Evolutionary conservation across 2,888 invertebrate genomes (phyloP).

Genomic region (Sarcophaga caerulescens): DNA sequence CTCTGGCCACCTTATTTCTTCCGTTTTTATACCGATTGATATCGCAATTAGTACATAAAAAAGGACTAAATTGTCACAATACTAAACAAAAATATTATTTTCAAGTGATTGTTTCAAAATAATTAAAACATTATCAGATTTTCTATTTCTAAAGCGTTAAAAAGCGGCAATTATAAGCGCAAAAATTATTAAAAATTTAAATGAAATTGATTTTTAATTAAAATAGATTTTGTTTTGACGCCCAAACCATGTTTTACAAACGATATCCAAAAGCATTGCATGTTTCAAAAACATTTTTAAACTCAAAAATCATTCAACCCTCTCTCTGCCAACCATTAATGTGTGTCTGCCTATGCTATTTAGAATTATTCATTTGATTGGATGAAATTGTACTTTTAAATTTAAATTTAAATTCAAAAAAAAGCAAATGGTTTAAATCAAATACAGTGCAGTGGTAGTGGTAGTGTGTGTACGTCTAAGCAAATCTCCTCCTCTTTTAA

Average conservation of each 20-base stretch:
- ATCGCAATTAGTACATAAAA: neutral
- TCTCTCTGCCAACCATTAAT: too few species aligned
- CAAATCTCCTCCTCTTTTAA: conserved; percentile 19
- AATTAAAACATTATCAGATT: conserved; percentile 1
- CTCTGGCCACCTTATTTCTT: neutral
- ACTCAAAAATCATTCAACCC: too few species aligned
- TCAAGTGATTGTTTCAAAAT: neutral
- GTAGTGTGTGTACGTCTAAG: neutral
- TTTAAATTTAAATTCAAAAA: conserved; percentile 5
- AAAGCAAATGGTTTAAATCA: conserved; percentile 35
- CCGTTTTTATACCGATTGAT: neutral
- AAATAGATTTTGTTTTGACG: conserved; percentile 17
- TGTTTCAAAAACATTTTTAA: conserved; percentile 13
- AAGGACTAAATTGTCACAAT: neutral
- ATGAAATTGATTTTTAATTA: neutral
- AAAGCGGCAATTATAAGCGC: neutral
- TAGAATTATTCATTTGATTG: neutral
- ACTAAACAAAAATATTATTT: neutral
- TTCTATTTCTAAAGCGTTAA: neutral
- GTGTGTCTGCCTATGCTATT: too few species aligned
- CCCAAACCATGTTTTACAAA: conserved; percentile 40
- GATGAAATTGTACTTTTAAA: neutral
- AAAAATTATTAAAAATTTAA: neutral
- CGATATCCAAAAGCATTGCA: conserved; percentile 42
- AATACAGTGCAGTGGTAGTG: neutral